Percentiles rank a stretch among this genome's conserved stretches.
Conservation (phyloP, 2,113 vertebrate species). For the Gulo gulo region DNA sequence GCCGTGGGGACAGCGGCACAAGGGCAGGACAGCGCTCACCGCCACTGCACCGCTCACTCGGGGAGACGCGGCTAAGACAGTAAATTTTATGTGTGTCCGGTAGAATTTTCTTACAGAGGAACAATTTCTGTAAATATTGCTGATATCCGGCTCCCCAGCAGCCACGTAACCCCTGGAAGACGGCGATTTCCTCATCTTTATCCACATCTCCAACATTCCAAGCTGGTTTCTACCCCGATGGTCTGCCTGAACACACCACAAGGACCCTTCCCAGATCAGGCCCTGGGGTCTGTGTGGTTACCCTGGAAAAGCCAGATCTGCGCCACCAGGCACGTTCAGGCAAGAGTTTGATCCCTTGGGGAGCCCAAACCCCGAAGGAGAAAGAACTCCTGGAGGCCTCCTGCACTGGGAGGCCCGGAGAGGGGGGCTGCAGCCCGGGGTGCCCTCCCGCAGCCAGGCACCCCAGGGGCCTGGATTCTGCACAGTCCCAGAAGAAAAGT, state of each 20-base stretch:
- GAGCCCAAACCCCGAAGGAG: not conserved
- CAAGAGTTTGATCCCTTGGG: not conserved
- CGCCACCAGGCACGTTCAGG: not conserved
- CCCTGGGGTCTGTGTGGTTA: accelerated
- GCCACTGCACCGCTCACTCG: not conserved
- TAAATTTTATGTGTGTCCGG: not conserved
- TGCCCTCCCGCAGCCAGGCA: not conserved
- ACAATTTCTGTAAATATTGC: too few species aligned
- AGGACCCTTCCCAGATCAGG: not conserved
- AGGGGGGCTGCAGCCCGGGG: not conserved
- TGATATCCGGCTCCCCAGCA: not conserved
- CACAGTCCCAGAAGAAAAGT: not conserved
- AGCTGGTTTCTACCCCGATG: too few species aligned
- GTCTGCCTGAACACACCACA: too few species aligned
- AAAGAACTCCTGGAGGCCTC: not conserved
- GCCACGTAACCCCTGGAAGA: not conserved
- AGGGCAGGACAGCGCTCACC: too few species aligned
- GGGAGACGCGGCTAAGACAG: not conserved
- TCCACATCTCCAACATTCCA: accelerated
- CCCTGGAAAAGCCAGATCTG: not conserved
- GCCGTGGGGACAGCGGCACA: accelerated
- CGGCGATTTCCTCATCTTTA: not conserved
- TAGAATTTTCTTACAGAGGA: not conserved
- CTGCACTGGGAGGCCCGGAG: not conserved
- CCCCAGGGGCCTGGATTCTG: not conserved